Percentiles rank a stretch among this genome's conserved stretches.
Evolutionary conservation across 2,797 vertebrate species (phyloP).

Genomic region (Neopelma chrysocephalum): DNA sequence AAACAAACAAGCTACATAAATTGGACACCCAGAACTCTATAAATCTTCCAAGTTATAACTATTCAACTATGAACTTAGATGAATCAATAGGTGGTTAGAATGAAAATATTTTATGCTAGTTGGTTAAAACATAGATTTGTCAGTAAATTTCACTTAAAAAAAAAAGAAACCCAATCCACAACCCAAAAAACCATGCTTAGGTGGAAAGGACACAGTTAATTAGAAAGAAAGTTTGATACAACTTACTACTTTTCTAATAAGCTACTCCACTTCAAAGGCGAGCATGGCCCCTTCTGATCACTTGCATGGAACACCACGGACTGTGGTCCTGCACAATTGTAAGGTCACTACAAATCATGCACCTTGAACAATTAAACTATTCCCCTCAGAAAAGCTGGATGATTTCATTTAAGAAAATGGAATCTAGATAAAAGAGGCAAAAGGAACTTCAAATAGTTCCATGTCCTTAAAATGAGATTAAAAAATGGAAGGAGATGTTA

Average conservation of each 20-base stretch:
- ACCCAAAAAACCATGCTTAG: background rate
- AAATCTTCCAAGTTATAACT: conserved; percentile 46
- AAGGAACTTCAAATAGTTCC: conserved; percentile 45
- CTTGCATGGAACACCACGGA: conserved; percentile 65
- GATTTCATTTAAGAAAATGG: conserved; percentile 71
- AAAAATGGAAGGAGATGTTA: conserved; percentile 51
- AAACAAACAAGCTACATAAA: conserved; percentile 62
- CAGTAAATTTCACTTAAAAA: conserved; percentile 18
- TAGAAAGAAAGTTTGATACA: conserved; percentile 37
- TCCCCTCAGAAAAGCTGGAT: conserved; percentile 54
- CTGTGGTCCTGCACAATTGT: conserved; percentile 64
- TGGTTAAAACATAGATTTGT: background rate
- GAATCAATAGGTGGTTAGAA: conserved; percentile 51
- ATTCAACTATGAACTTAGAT: conserved; percentile 41
- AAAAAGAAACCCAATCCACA: background rate
- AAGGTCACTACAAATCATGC: conserved; percentile 68
- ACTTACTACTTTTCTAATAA: conserved; percentile 40
- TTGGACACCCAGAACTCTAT: conserved; percentile 45
- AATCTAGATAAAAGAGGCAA: conserved; percentile 46
- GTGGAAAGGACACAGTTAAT: conserved; percentile 47
- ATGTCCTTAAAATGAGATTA: conserved; percentile 60
- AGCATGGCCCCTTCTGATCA: conserved; percentile 56
- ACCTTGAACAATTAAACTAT: conserved; percentile 64
- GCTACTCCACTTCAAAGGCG: conserved; percentile 45
- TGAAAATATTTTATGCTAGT: conserved; percentile 17